phyloP scores from a whole-genome alignment of 2,113 vertebrate species.

The Aythya baeri region DNA sequence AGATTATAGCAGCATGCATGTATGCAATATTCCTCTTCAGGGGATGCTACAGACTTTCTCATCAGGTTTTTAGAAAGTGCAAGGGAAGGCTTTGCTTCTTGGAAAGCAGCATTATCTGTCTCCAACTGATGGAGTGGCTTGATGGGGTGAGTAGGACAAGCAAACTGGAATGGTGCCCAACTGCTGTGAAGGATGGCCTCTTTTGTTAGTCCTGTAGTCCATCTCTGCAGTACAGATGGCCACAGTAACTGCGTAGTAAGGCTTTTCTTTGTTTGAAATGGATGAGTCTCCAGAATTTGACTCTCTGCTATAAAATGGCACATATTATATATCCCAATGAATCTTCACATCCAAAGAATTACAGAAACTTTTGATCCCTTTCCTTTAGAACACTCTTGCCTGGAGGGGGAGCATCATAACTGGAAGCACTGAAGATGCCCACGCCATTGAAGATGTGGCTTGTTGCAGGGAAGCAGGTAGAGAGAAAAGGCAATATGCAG shows the following conservation, averaged over 20 bases:
- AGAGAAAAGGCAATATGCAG: neutral
- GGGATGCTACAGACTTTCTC: neutral
- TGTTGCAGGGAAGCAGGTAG: neutral
- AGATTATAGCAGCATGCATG: neutral
- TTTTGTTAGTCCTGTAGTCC: neutral
- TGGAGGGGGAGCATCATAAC: fast-evolving
- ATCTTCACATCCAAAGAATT: neutral
- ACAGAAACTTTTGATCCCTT: neutral
- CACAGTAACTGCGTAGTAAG: neutral
- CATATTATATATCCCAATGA: neutral
- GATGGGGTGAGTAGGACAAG: neutral
- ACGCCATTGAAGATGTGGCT: neutral
- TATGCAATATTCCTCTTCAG: neutral
- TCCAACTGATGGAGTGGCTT: neutral
- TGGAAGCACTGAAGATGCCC: neutral
- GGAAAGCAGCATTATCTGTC: neutral
- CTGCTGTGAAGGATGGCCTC: neutral
- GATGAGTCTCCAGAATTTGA: neutral
- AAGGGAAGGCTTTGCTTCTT: neutral
- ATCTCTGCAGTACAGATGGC: neutral
- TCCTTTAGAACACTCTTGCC: neutral
- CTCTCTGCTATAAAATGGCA: neutral
- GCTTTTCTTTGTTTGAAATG: neutral
- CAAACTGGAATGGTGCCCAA: neutral
- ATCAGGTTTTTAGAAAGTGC: neutral